Percentiles rank a stretch among this genome's conserved stretches.
Conservation (phyloP, 1,140 invertebrate species). For the Triops cancriformis region DNA sequence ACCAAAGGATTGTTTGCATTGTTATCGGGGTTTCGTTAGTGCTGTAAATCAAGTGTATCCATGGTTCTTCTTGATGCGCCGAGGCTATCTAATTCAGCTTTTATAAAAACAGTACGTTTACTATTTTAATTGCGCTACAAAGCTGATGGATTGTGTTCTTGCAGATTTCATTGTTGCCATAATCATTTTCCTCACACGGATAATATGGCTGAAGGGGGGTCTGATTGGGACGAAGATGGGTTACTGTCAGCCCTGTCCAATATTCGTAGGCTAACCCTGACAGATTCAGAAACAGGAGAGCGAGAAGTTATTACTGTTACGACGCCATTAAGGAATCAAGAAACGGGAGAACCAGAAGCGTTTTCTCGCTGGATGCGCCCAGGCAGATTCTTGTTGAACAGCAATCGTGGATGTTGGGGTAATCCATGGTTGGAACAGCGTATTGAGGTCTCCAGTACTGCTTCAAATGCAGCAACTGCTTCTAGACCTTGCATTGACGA, state of each 20-base stretch:
- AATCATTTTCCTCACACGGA: background rate
- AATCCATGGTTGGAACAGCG: background rate
- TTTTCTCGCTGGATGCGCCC: background rate
- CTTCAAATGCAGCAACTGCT: background rate
- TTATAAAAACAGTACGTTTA: too few species aligned
- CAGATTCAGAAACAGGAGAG: conserved; percentile 3
- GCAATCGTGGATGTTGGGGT: background rate
- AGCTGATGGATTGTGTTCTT: too few species aligned
- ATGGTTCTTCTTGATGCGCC: too few species aligned
- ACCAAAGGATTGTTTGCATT: background rate
- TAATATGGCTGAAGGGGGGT: background rate
- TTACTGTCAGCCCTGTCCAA: background rate
- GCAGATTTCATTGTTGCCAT: too few species aligned
- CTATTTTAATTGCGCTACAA: too few species aligned
- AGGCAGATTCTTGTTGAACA: background rate
- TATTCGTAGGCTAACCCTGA: background rate
- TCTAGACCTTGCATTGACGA: background rate
- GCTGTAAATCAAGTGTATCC: background rate
- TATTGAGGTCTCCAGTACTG: background rate
- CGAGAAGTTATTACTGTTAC: background rate
- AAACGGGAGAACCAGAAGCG: background rate
- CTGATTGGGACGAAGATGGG: background rate
- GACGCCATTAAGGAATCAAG: background rate
- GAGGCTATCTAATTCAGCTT: too few species aligned
- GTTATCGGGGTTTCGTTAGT: background rate